phyloP scores from a whole-genome alignment of 2,113 vertebrate species.

The Aepyceros melampus region DNA sequence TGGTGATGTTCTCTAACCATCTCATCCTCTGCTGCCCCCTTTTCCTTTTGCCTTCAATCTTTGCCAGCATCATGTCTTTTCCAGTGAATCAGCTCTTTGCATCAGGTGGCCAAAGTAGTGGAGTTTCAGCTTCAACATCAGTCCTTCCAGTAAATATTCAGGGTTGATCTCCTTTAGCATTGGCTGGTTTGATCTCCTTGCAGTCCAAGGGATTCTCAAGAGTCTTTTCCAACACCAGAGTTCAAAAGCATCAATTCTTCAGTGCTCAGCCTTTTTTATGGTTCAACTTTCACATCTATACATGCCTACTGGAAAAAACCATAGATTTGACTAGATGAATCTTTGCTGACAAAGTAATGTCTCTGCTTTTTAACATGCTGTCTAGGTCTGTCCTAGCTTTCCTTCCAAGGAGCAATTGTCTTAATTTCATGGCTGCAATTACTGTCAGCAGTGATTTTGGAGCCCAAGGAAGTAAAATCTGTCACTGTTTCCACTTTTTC shows the following conservation, averaged over 20 bases:
- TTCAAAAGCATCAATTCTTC: neutral
- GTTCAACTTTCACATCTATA: neutral
- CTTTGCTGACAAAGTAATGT: neutral
- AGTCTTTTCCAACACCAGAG: neutral
- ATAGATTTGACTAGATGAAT: neutral
- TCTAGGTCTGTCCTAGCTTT: neutral
- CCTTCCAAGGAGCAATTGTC: neutral
- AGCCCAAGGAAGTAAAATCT: neutral
- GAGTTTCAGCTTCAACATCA: neutral
- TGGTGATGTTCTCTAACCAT: neutral
- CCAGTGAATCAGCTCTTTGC: neutral
- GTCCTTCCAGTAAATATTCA: neutral
- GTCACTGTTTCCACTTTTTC: neutral
- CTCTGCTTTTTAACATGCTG: neutral
- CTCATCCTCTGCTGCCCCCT: neutral
- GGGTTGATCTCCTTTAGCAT: neutral
- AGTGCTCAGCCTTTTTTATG: neutral
- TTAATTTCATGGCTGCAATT: neutral
- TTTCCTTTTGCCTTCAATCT: neutral
- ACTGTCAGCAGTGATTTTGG: neutral
- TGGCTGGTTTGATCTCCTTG: neutral
- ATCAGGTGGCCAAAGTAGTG: neutral
- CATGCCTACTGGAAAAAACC: neutral
- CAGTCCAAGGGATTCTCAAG: neutral
- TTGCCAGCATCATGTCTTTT: neutral